Evolutionary conservation across 2,113 vertebrate genomes (phyloP).

Genomic region (Eonycteris spelaea): DNA sequence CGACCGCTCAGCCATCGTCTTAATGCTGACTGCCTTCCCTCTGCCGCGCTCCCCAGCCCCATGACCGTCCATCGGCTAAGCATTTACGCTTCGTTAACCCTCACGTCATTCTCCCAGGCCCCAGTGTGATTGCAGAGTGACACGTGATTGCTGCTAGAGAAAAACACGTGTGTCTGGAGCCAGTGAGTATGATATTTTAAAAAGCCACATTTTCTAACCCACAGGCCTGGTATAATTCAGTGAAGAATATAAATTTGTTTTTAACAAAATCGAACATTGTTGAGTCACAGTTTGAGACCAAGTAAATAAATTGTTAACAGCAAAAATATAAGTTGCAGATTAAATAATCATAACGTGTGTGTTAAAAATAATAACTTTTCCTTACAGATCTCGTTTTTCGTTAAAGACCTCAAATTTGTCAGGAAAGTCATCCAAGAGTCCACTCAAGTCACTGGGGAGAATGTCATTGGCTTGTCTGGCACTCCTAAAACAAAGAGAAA

Average conservation of each 20-base stretch:
- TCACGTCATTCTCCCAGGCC: too few relatives aligned
- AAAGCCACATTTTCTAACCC: not conserved
- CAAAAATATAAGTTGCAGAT: not conserved
- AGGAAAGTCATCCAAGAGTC: slow-evolving; percentile 93
- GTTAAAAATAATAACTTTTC: slow-evolving; percentile 37
- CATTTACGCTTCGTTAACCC: too few relatives aligned
- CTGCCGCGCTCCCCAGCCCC: too few relatives aligned
- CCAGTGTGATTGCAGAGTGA: not conserved
- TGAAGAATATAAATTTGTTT: not conserved
- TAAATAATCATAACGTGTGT: not conserved
- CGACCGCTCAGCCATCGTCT: too few relatives aligned
- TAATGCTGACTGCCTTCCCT: too few relatives aligned
- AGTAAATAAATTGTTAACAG: not conserved
- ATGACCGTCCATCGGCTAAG: too few relatives aligned
- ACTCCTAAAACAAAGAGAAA: slow-evolving; percentile 83
- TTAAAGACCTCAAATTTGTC: slow-evolving; percentile 94
- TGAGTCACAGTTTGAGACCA: not conserved
- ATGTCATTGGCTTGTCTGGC: slow-evolving; percentile 93
- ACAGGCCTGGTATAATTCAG: not conserved
- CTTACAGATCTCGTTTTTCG: slow-evolving; percentile 93
- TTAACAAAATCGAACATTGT: not conserved
- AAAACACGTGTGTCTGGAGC: not conserved
- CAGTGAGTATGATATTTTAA: not conserved
- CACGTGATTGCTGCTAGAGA: not conserved
- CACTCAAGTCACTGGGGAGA: slow-evolving; percentile 95